Base-by-base conservation (phyloP, 1,140 invertebrate species). In the Coenobita brevimanus region DNA sequence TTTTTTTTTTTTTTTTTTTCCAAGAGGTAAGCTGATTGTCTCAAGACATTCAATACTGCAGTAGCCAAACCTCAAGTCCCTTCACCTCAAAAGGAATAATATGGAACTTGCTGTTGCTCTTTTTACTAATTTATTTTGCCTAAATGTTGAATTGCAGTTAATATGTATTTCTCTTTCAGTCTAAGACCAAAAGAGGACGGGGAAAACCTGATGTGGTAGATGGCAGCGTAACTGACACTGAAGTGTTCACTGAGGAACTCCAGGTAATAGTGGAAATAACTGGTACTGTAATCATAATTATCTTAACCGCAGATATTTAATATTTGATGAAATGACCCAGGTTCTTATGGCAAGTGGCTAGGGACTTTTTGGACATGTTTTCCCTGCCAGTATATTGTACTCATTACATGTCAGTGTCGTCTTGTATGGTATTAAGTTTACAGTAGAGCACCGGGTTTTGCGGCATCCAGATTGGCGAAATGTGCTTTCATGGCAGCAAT, bases 211-310 rank as follows among this genome's bases (percentile, higher is more conserved):
- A 81, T 24, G 85, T 82, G 21, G 67, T 76, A n/a, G 50, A 50
- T 13, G 86, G 82, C 73, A 69, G 79, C 1, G 21, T 75, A 67
- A 71, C 75, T 60, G 71, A 84, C 76, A 93, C 94, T 92, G 92
- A 93, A 83, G 93, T 97, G 21, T 93, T 98, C 21, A 96, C 96
- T 91, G 97, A 97, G 92, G 97, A 98, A 92, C 94, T 98, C 46
- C 86, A 82, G 69, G 86, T 88, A n/a, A n/a, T 24, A 67, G 73
- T 62, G 30, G 64, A 33, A 54, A 1, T 27, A 10, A 43, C n/a
- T 82, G 27, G 36, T 10, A 30, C 30, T 24, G 54, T 62, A 62
- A 27, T 62, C 30, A 3, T 1, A 38, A n/a, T 62, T 30, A 60
- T 24, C 1, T 62, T 57, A 62, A 6, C n/a, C 24, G 0, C 75